A percentile compares a stretch with the other conserved stretches of the same genome.
These are phyloP conservation scores for Ptychoptera albimana DNA, from an alignment of 2,888 invertebrate species.

Conservation along the genomic window DNA sequence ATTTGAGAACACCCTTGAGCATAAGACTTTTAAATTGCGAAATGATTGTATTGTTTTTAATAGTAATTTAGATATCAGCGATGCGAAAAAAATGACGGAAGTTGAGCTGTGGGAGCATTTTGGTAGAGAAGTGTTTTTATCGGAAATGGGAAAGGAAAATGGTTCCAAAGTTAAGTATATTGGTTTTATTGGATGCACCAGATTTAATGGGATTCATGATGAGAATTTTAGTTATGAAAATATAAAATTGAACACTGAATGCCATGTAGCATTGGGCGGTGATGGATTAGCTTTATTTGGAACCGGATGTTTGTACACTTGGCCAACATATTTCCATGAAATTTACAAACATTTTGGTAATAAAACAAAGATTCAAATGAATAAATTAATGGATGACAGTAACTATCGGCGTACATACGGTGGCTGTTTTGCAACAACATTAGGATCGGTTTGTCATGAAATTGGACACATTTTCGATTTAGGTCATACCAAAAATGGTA, in stretches of 20 bases:
- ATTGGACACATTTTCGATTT: conserved; percentile 88
- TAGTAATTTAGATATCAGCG: conserved; percentile 50
- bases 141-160: conserved; percentile 40
- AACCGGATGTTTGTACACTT: conserved; percentile 77
- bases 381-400: conserved; percentile 75
- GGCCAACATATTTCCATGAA: conserved; percentile 60
- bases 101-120: conserved; percentile 71
- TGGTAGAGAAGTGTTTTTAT: conserved; percentile 69
- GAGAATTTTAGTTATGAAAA: conserved; percentile 51
- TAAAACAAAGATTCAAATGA: conserved; percentile 48
- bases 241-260: conserved; percentile 51
- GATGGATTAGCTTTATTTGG: conserved; percentile 87
- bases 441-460: conserved; percentile 87
- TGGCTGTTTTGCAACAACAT: conserved; percentile 76
- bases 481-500: conserved; percentile 77
- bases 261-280: conserved; percentile 80
- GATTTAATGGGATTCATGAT: conserved; percentile 48
- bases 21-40: conserved; percentile 71
- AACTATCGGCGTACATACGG: conserved; percentile 76
- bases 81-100: conserved; percentile 57
- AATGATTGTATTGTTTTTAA: conserved; percentile 57
- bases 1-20: conserved; percentile 55
- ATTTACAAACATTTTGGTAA: conserved; percentile 35
- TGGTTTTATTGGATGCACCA: conserved; percentile 76
- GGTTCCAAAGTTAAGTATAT: conserved; percentile 59